Evolutionary conservation across 2,113 vertebrate genomes (phyloP).

Genomic region (Bos taurus): ARS-UCD2.0 NC_037342.1:71495501-71496000

Average conservation of each 20-base stretch:
- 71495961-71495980: background rate
- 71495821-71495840: background rate
- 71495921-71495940: background rate
- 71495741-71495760: background rate
- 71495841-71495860: background rate
- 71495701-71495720: background rate
- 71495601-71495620: background rate
- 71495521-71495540: background rate
- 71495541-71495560: background rate
- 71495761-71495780: background rate
- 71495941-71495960: background rate
- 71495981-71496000: background rate
- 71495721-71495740: background rate
- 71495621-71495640: background rate
- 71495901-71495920: background rate
- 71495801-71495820: background rate
- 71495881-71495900: background rate
- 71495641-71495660: background rate
- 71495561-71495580: background rate
- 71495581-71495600: background rate
- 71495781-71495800: background rate
- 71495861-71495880: background rate
- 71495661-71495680: background rate
- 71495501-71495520: background rate
- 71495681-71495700: background rate